Base-by-base conservation (phyloP, 2,113 vertebrate species). In the mouse (Mus musculus) region DNA sequence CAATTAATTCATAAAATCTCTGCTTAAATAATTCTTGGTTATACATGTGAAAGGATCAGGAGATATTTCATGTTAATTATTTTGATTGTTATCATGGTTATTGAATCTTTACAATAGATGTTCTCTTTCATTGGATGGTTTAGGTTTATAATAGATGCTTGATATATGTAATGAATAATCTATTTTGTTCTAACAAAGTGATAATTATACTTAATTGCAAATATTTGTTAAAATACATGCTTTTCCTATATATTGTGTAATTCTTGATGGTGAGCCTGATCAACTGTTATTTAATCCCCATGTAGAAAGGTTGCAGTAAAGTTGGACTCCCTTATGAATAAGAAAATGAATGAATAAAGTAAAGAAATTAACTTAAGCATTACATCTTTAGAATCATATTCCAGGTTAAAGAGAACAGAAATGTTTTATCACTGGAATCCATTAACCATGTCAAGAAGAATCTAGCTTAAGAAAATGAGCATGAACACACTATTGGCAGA, bases 401-500 rank as follows among this genome's bases (percentile, higher is more conserved):
- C 76, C 52, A 49, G 71, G 52, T 93, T 59, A 88, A 94, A 65
- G 12, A 90, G 71, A 36, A 2, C 80, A 82, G 91, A 95, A 81
- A 33, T 36, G 11, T 10, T 91, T 95, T 46, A 72, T 87, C 36
- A 46, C 20, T 92, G 54, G 49, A 95, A 88, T 75, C 80, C 69
- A 89, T 92, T 96, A 87, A 90, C 49, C 36, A 80, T 33, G 49
- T 84, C 78, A 85, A 36, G 39, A 92, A 92, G 36, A 84, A 94
- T 17, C 69, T 42, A 84, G 28, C 26, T 4, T 87, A 65, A 91
- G 81, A 90, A 89, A 96, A 61, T 56, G 46, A 95, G 26, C 20
- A 81, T 56, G 88, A 80, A 93, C 6, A 59, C 52, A 71, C 22
- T 59, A 39, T n/a, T 87, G 95, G 36, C 67, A 95, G 67, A 90